Conservation (phyloP, 2,888 invertebrate genomes). For the Idaea biselata region DNA sequence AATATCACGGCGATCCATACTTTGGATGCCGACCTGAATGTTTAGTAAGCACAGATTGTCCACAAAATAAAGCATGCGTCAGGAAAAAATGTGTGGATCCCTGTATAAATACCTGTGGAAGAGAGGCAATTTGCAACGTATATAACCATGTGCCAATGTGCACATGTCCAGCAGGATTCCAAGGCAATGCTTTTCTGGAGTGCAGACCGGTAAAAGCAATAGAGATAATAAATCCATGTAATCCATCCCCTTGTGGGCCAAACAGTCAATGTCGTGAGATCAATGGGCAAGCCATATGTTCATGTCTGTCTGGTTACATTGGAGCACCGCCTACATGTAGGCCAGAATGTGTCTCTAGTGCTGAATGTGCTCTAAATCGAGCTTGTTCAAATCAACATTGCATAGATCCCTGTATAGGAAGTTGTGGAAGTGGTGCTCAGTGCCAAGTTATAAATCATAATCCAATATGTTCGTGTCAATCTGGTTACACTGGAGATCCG, state of each 20-base stretch:
- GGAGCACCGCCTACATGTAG: slow-evolving; percentile 87
- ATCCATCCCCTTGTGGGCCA: slow-evolving; percentile 86
- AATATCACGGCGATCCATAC: slow-evolving; percentile 89
- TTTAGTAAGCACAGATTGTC: slow-evolving; percentile 86
- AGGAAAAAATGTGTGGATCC: slow-evolving; percentile 89
- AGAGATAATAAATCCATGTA: slow-evolving; percentile 81
- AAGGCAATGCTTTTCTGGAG: slow-evolving; percentile 86
- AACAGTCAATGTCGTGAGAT: slow-evolving; percentile 85
- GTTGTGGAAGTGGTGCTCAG: slow-evolving; percentile 85
- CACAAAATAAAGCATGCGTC: slow-evolving; percentile 85
- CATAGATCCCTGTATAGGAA: slow-evolving; percentile 86
- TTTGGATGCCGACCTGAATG: slow-evolving; percentile 91
- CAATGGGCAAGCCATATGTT: slow-evolving; percentile 85
- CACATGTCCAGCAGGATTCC: slow-evolving; percentile 80
- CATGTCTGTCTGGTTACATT: slow-evolving; percentile 83
- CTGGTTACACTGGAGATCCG: slow-evolving; percentile 86
- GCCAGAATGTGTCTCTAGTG: slow-evolving; percentile 85
- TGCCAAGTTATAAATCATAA: slow-evolving; percentile 88
- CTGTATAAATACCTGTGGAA: slow-evolving; percentile 88
- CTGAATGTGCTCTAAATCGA: slow-evolving; percentile 83
- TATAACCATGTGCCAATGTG: slow-evolving; percentile 83
- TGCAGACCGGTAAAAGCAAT: slow-evolving; percentile 71
- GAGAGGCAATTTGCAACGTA: slow-evolving; percentile 86
- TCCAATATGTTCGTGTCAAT: slow-evolving; percentile 85
- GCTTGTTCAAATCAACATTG: slow-evolving; percentile 88